These are phyloP conservation scores for Cynodonichthys magdalenae DNA, from an alignment of 2,797 vertebrate genomes.

Conservation along the genomic window DNA sequence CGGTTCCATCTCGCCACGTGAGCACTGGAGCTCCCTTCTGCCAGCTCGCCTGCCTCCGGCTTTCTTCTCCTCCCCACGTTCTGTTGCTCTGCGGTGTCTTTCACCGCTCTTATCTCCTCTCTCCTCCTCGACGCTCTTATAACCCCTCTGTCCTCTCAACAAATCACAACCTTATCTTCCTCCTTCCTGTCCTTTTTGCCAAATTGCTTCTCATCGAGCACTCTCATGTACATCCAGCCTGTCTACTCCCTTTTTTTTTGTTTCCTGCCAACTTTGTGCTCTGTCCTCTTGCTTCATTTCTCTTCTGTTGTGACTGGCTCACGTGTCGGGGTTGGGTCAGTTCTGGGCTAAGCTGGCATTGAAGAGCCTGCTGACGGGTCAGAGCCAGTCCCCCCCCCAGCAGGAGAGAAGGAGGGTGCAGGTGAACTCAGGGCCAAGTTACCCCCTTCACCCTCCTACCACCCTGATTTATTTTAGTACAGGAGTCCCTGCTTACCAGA, in stretches of 20 bases:
- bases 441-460: background rate
- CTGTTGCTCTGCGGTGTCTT: slow-evolving; percentile 44
- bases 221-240: slow-evolving; percentile 42
- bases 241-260: slow-evolving; percentile 15
- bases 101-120: slow-evolving; percentile 60
- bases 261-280: slow-evolving; percentile 39
- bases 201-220: slow-evolving; percentile 53
- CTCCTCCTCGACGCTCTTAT: slow-evolving; percentile 60
- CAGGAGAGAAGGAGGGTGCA: slow-evolving; percentile 45
- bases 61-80: slow-evolving; percentile 51
- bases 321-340: slow-evolving; percentile 37
- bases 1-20: slow-evolving; percentile 70
- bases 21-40: slow-evolving; percentile 60
- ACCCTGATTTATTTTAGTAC: slow-evolving; percentile 1
- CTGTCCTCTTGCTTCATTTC: slow-evolving; percentile 37
- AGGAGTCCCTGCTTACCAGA: slow-evolving; percentile 14
- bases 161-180: slow-evolving; percentile 72
- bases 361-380: slow-evolving; percentile 50
- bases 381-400: slow-evolving; percentile 46
- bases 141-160: slow-evolving; percentile 67
- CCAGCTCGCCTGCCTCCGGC: slow-evolving; percentile 63
- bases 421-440: slow-evolving; percentile 57
- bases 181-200: slow-evolving; percentile 52
- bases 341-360: slow-evolving; percentile 27
- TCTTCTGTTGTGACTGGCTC: slow-evolving; percentile 46